phyloP scores from a whole-genome alignment of 2,113 vertebrate species.

The Eira barbara region DNA sequence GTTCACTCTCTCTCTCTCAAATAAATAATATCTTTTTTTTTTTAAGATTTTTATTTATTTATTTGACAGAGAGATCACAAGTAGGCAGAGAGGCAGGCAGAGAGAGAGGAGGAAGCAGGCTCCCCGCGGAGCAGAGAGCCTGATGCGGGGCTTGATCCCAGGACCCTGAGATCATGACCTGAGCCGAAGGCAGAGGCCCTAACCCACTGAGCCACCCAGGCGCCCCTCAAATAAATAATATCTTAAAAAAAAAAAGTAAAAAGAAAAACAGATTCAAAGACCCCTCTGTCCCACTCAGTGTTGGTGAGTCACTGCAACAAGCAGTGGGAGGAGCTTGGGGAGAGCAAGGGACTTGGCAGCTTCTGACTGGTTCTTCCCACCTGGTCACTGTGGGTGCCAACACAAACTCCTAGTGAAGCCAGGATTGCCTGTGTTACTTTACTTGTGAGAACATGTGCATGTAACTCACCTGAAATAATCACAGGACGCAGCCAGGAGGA shows the following conservation, averaged over 20 bases:
- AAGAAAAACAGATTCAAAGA: background rate
- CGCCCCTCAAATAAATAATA: background rate
- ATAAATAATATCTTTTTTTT: no score
- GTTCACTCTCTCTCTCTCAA: background rate
- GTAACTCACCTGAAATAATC: slow-evolving; percentile 94
- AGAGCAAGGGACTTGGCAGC: background rate
- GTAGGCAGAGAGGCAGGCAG: no score
- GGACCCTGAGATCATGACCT: no score
- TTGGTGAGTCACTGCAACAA: background rate
- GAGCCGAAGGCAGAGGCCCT: no score
- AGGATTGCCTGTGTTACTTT: background rate
- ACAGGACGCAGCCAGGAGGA: slow-evolving; percentile 95
- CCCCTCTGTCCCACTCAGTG: background rate
- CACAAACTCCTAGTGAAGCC: background rate
- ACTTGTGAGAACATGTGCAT: background rate
- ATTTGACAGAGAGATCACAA: no score
- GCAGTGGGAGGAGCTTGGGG: background rate
- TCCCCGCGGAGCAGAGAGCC: no score
- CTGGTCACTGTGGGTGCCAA: no score
- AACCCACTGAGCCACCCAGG: no score
- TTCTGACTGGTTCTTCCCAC: background rate
- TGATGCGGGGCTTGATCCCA: no score
- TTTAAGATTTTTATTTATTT: no score
- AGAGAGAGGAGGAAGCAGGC: no score
- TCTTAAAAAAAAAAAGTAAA: background rate